phyloP scores from a whole-genome alignment of 2,797 vertebrate genomes.

The Syndactyla subalaris region DNA sequence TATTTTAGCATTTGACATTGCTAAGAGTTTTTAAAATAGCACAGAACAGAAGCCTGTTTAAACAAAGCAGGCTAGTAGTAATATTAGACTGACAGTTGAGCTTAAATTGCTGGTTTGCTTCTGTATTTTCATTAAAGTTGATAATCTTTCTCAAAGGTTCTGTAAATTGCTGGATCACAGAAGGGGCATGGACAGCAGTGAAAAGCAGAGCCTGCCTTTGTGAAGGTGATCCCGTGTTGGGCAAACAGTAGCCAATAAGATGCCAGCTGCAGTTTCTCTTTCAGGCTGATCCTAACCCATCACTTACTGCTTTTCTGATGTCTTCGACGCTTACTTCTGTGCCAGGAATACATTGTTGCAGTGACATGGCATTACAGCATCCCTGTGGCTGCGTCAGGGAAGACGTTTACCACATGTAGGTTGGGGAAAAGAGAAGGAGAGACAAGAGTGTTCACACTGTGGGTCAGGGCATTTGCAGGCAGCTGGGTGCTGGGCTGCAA shows the following conservation, averaged over 20 bases:
- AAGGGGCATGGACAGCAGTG: neutral
- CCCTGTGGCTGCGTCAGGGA: fast-evolving
- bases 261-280: neutral
- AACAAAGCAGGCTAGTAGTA: neutral
- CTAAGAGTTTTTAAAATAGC: neutral
- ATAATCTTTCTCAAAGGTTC: neutral
- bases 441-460: fast-evolving
- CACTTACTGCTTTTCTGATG: neutral
- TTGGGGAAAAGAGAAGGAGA: neutral
- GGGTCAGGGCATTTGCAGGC: neutral
- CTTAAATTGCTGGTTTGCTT: neutral
- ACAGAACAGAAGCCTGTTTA: neutral
- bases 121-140: neutral
- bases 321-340: neutral
- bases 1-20: neutral
- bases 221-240: neutral
- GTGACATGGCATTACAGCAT: neutral
- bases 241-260: neutral
- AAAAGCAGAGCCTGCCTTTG: neutral
- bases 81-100: neutral
- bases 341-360: neutral
- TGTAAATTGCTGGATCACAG: neutral
- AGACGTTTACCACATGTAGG: fast-evolving
- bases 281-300: neutral
- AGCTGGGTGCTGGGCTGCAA: fast-evolving